A percentile compares a stretch with the other conserved stretches of the same genome.
phyloP scores from a whole-genome alignment of 2,888 invertebrate species.

The Acanthosepion lycidas region DNA sequence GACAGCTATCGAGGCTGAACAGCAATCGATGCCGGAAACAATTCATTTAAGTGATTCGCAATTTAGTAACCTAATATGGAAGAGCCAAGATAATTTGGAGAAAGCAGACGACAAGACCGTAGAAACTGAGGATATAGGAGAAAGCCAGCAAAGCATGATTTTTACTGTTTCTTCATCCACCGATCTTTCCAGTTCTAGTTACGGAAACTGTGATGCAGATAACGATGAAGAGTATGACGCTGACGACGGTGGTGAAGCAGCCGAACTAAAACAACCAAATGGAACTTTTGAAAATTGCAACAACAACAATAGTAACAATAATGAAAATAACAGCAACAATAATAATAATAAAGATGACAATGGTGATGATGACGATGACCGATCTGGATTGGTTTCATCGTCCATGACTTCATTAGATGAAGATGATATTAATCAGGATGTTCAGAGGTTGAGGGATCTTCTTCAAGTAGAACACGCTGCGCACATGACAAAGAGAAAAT shows the following conservation, averaged over 20 bases:
- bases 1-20: background rate
- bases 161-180: slow-evolving; percentile 41
- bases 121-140: slow-evolving; percentile 23
- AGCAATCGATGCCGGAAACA: background rate
- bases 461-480: slow-evolving; percentile 36
- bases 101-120: background rate
- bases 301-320: background rate
- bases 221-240: background rate
- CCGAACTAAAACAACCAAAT: background rate
- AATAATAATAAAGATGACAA: background rate
- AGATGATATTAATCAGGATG: slow-evolving; percentile 39
- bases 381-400: slow-evolving; percentile 1
- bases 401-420: background rate
- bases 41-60: background rate
- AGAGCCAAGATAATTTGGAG: background rate
- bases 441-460: slow-evolving; percentile 33
- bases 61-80: background rate
- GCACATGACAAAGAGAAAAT: slow-evolving; percentile 25
- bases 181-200: background rate
- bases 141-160: slow-evolving; percentile 44
- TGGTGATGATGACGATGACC: background rate
- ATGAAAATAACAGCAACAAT: background rate
- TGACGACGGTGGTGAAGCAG: background rate
- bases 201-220: slow-evolving; percentile 24
- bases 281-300: background rate